Percentiles rank a stretch among this genome's conserved stretches.
phyloP scores from a whole-genome alignment of 2,797 vertebrate species.

The Sebastes cheni region DNA sequence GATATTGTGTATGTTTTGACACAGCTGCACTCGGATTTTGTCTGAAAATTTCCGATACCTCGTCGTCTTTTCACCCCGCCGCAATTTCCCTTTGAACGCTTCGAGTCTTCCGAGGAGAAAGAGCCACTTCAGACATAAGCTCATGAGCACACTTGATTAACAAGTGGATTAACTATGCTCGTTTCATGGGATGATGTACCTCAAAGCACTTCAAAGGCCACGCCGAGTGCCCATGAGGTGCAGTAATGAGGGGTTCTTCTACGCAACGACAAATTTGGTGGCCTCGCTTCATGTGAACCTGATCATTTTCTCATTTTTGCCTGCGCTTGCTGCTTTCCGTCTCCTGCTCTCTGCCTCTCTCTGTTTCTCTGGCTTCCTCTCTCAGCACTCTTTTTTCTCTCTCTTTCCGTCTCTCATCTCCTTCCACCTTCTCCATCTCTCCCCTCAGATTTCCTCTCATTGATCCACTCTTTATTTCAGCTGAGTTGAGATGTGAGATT shows the following conservation, averaged over 20 bases:
- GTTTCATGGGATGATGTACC: slow-evolving; percentile 84
- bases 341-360: slow-evolving; percentile 25
- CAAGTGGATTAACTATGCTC: slow-evolving; percentile 86
- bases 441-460: slow-evolving; percentile 55
- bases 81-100: slow-evolving; percentile 76
- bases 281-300: slow-evolving; percentile 68
- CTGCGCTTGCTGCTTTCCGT: slow-evolving; percentile 42
- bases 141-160: slow-evolving; percentile 84
- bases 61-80: slow-evolving; percentile 64
- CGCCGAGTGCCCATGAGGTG: slow-evolving; percentile 80
- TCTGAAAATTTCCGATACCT: slow-evolving; percentile 56
- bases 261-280: slow-evolving; percentile 73
- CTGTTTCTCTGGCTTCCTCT: slow-evolving; percentile 31
- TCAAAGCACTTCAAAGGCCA: slow-evolving; percentile 87
- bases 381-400: not conserved
- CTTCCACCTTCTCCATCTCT: slow-evolving; percentile 46
- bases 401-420: slow-evolving; percentile 41
- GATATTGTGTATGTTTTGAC: slow-evolving; percentile 42
- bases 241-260: slow-evolving; percentile 82
- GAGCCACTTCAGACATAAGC: slow-evolving; percentile 82
- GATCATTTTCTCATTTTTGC: slow-evolving; percentile 70
- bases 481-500: slow-evolving; percentile 37
- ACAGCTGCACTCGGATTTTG: slow-evolving; percentile 50
- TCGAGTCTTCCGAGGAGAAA: slow-evolving; percentile 75
- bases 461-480: slow-evolving; percentile 54